Evolutionary conservation across 2,797 vertebrate species (phyloP), one percentile per base, ranked within the genome.

Genomic region (Danio choprae): DNA sequence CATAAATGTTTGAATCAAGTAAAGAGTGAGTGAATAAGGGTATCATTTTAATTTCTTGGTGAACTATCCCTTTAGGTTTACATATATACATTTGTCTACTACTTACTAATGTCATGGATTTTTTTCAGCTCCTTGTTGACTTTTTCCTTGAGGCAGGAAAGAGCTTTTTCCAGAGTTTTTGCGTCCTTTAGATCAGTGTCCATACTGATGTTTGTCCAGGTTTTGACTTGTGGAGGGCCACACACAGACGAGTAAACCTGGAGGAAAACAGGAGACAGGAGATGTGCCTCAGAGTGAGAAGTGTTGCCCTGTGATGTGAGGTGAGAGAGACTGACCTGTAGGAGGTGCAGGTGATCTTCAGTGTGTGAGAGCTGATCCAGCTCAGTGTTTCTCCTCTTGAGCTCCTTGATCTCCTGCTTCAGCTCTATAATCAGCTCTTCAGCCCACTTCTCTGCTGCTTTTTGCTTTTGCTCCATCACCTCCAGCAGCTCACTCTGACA

Each of bases 281-380:
- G 5, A 56, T 20, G 29, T 72, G 6, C 0, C 41, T 79, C 9
- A 79, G 6, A 41, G 75, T 36, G 2, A 11, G 13, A 22, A 74
- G 36, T 29, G 59, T 11, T 70, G 40, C 46, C 7, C 18, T 43
- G 13, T 46, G 7, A 13, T 7, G 13, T 40, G 46, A 80, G 55
- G 40, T 40, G n/a, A 62, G 2, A 4, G 22, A 43, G 5, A 40
- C 71, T 64, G 22, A 83, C 82, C 65, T 81, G 76, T n/a, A 83
- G 18, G 8, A 86, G 38, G 3, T 65, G 58, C 22, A 84, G 4
- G 6, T 82, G 73, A 83, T 86, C 80, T 1, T 82, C 77, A 43
- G 46, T 71, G 16, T 68, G 29, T 50, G 18, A 71, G 46, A 84
- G 59, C 38, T 65, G 18, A 20, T 82, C 77, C 63, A 86, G 68